Evolutionary conservation across 2,113 vertebrate genomes (phyloP), one percentile per base, ranked within the genome.

Genomic region (Crocuta crocuta): DNA sequence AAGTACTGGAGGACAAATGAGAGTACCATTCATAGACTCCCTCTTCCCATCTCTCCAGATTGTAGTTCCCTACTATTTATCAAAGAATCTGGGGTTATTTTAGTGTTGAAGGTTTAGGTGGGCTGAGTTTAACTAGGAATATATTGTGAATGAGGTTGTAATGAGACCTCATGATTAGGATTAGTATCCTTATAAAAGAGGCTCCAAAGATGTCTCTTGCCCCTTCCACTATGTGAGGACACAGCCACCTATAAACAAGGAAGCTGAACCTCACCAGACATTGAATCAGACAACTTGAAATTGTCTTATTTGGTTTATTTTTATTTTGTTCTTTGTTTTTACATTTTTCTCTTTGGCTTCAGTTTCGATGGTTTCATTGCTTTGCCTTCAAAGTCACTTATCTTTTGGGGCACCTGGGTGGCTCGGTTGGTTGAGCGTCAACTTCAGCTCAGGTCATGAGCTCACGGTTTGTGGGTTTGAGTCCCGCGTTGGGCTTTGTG

Each of bases 301-400:
- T n/a, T 87, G 48, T 55, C 28, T 39, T 21, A 66, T 48, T 86
- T 78, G 26, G 17, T 76, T 55, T 45, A 86, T 73, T 65, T 83
- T 26, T 10, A 31, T 19, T 92, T 83, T 73, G 13, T 92, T 43
- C 58, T 66, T 88, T 61, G 15, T 80, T 74, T 55, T 66, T 66
- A 16, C 26, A 11, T 45, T 89, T 92, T 82, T 96, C 31, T 71
- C 23, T 88, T 35, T 81, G 66, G 84, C 39, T 55, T 81, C 43
- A 74, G 73, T 68, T 79, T 87, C 15, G 58, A 45, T 94, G 45
- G 53, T 88, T 71, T 91, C 96, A 43, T 95, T 70, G 73, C 28
- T 86, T 86, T 93, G 17, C 55, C 58, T 86, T 93, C n/a, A 93
- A 66, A 19, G 53, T 86, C 45, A 26, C 15, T 70, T 90, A 48